phyloP scores from a whole-genome alignment of 1,140 invertebrate genomes.

The Zophobas morio region DNA sequence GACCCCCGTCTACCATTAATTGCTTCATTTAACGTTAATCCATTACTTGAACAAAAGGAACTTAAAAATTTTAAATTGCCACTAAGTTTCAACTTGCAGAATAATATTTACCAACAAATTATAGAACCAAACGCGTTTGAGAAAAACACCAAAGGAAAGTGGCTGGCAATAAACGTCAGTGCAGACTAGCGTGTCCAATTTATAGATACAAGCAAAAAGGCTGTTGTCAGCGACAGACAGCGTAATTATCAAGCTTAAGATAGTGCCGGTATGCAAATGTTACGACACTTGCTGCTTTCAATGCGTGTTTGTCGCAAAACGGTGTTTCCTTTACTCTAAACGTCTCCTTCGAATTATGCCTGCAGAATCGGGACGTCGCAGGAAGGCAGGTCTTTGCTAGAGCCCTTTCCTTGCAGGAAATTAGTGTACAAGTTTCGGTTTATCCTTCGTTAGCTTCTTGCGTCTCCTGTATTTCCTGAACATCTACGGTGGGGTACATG shows the following conservation, averaged over 20 bases:
- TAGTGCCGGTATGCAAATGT: constrained; percentile 48
- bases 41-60: constrained; percentile 10
- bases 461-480: constrained; percentile 37
- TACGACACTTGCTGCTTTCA: constrained; percentile 46
- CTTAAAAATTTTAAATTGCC: neutral
- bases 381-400: constrained; percentile 28
- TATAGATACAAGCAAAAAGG: constrained; percentile 43
- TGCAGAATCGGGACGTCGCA: constrained; percentile 7
- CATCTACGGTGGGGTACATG: constrained; percentile 32
- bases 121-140: neutral
- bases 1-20: constrained; percentile 16
- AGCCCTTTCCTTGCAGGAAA: neutral
- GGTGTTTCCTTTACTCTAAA: neutral
- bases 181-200: constrained; percentile 38
- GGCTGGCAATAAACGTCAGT: constrained; percentile 26
- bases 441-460: constrained; percentile 42
- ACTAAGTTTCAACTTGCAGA: neutral
- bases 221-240: constrained; percentile 43
- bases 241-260: constrained; percentile 48
- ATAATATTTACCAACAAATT: constrained; percentile 6
- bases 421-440: constrained; percentile 42
- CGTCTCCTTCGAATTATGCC: constrained; percentile 2
- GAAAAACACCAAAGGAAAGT: constrained; percentile 29
- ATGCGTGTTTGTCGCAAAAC: constrained; percentile 29
- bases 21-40: constrained; percentile 32